phyloP scores from a whole-genome alignment of 2,888 invertebrate species.

The Eupsilia transversa region DNA sequence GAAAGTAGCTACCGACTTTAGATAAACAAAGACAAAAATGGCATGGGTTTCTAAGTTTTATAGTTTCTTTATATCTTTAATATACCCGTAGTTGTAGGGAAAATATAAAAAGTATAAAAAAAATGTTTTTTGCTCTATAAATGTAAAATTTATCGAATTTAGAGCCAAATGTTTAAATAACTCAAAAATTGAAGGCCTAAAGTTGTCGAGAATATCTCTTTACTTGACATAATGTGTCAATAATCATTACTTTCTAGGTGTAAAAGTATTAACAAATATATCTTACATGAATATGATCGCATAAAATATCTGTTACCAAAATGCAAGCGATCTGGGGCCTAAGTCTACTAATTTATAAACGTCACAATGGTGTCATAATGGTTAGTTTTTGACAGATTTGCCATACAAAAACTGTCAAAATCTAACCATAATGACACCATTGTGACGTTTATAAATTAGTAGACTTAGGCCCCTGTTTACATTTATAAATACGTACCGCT shows the following conservation, averaged over 20 bases:
- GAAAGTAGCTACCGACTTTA: conserved; percentile 24
- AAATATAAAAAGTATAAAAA: conserved; percentile 64
- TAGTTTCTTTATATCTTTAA: conserved; percentile 49
- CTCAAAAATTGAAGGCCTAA: conserved; percentile 61
- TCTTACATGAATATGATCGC: conserved; percentile 56
- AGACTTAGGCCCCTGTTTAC: no score
- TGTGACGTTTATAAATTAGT: no score
- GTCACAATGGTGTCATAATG: no score
- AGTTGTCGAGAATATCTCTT: conserved; percentile 28
- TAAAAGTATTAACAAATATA: conserved; percentile 41
- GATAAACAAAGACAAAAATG: conserved; percentile 33
- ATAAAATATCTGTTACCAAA: conserved; percentile 65
- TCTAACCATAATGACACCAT: no score
- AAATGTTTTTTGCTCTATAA: conserved; percentile 53
- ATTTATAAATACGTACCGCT: conserved; percentile 12
- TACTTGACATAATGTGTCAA: conserved; percentile 31
- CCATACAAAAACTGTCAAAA: no score
- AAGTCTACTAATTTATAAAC: no score
- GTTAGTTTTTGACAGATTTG: no score
- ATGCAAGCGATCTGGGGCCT: conserved; percentile 62
- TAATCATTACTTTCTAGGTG: conserved; percentile 37
- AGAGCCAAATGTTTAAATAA: conserved; percentile 46
- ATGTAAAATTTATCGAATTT: conserved; percentile 37
- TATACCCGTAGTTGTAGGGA: conserved; percentile 62
- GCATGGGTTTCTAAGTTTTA: conserved; percentile 50